phyloP scores from a whole-genome alignment of 2,797 vertebrate species.

The Mus minutoides region DNA sequence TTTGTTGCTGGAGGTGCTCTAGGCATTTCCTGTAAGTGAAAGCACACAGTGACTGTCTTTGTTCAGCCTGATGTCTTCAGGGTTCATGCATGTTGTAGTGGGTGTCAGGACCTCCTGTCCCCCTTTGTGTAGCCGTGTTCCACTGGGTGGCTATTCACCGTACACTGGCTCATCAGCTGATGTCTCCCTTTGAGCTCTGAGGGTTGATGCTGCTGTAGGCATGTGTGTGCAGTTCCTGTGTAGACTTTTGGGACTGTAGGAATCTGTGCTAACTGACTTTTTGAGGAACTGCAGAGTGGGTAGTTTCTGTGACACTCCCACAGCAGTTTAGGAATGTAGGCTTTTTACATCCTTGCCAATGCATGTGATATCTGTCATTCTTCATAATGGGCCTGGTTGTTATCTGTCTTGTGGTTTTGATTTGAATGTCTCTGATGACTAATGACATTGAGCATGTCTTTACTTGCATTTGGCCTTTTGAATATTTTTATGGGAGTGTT shows the following conservation, averaged over 20 bases:
- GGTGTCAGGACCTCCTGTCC: not conserved
- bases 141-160: not conserved
- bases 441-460: not conserved
- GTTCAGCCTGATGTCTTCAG: not conserved
- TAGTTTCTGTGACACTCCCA: not conserved
- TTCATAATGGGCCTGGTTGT: not conserved
- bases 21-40: not conserved
- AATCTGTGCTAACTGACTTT: not conserved
- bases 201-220: not conserved
- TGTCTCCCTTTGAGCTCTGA: not conserved
- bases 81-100: not conserved
- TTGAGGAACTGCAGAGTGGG: not conserved
- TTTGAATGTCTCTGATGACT: slow-evolving; percentile 23
- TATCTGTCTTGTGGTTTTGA: slow-evolving; percentile 7
- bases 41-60: not conserved
- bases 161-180: not conserved
- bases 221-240: not conserved
- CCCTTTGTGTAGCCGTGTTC: not conserved
- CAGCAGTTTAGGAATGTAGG: not conserved
- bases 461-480: not conserved
- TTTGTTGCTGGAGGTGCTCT: not conserved
- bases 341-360: not conserved
- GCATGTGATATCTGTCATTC: not conserved
- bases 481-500: slow-evolving; percentile 14
- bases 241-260: not conserved